A percentile compares a stretch with the other conserved stretches of the same genome.
Conservation (phyloP, 2,888 invertebrate genomes). For the Gastrophysa polygoni region DNA sequence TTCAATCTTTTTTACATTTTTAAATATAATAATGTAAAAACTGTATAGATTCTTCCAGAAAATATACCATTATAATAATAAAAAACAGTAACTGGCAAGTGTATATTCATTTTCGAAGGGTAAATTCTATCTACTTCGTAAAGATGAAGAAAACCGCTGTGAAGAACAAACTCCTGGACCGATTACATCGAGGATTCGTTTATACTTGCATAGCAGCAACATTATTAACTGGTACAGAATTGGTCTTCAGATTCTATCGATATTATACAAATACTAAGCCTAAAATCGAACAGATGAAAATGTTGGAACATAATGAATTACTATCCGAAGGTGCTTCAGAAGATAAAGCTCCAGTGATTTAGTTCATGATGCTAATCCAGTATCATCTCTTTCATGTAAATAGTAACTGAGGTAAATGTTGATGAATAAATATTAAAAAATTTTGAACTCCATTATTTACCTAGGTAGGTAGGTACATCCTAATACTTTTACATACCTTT, state of each 20-base stretch:
- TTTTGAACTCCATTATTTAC: neutral
- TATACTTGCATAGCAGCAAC: constrained; percentile 63
- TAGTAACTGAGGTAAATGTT: neutral
- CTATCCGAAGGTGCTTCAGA: constrained; percentile 59
- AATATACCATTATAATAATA: too few relatives aligned
- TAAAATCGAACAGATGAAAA: constrained; percentile 50
- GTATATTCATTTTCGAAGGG: too few relatives aligned
- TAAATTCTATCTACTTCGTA: neutral
- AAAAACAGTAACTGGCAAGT: too few relatives aligned
- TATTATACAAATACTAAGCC: constrained; percentile 62
- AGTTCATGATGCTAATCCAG: constrained; percentile 7
- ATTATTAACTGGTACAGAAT: constrained; percentile 58
- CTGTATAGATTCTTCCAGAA: too few relatives aligned
- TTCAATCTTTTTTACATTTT: too few relatives aligned
- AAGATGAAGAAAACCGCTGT: constrained; percentile 55
- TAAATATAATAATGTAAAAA: too few relatives aligned
- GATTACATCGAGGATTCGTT: constrained; percentile 64
- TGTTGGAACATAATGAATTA: constrained; percentile 56
- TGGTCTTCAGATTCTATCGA: constrained; percentile 59
- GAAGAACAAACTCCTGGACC: constrained; percentile 56
- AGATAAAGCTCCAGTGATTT: constrained; percentile 51
- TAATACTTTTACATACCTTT: too few relatives aligned
- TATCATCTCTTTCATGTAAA: constrained; percentile 5
- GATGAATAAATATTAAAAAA: neutral
- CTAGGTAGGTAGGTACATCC: too few relatives aligned